Evolutionary conservation across 2,113 vertebrate species (phyloP).

Genomic region (Cephalopterus ornatus): DNA sequence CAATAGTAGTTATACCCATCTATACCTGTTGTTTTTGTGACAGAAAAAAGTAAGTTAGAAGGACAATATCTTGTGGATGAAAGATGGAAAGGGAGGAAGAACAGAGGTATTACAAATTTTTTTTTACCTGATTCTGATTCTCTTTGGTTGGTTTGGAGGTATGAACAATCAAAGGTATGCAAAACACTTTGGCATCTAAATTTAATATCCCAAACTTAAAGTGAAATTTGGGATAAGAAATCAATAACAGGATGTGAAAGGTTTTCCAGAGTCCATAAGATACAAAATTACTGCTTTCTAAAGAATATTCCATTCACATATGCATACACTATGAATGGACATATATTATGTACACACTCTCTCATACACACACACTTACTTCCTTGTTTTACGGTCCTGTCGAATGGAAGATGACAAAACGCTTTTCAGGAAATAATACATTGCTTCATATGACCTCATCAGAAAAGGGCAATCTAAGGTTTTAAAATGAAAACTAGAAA

Average conservation of each 20-base stretch:
- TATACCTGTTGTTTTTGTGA: neutral
- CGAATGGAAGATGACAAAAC: neutral
- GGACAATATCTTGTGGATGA: neutral
- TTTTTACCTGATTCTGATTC: neutral
- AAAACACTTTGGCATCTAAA: neutral
- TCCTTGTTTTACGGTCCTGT: accelerated
- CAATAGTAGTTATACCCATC: neutral
- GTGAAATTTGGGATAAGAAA: neutral
- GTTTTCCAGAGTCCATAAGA: neutral
- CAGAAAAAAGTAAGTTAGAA: neutral
- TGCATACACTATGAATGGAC: neutral
- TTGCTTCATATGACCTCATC: neutral
- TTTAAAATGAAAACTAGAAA: neutral
- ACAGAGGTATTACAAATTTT: neutral
- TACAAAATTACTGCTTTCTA: neutral
- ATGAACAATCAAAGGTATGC: neutral
- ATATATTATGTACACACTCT: no score
- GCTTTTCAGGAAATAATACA: neutral
- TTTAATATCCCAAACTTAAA: neutral
- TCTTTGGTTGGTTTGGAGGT: neutral
- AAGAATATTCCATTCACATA: neutral
- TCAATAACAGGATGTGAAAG: neutral
- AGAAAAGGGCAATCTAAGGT: neutral
- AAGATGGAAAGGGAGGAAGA: neutral
- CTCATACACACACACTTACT: neutral